Conservation (phyloP, 1,140 invertebrate species). For the Mesaphorura yosii region DNA sequence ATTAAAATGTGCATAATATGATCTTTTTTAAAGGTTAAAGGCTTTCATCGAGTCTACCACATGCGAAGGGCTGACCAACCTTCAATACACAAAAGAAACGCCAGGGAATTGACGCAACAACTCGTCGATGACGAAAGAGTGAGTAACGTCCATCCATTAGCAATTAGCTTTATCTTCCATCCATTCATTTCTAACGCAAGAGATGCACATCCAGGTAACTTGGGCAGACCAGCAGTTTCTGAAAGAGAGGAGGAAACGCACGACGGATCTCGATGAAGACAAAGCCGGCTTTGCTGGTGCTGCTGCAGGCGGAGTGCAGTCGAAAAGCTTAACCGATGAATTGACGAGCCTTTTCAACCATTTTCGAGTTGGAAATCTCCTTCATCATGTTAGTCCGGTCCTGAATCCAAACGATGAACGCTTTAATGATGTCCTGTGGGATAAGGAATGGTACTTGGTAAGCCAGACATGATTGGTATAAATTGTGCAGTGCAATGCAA, state of each 20-base stretch:
- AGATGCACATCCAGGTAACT: conserved; percentile 45
- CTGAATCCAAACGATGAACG: conserved; percentile 12
- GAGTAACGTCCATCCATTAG: conserved; percentile 4
- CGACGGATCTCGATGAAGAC: too few relatives aligned
- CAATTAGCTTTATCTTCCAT: not conserved
- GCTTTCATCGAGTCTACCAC: conserved; percentile 46
- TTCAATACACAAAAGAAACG: conserved; percentile 29
- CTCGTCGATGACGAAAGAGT: conserved; percentile 29
- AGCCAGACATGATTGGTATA: conserved; percentile 35
- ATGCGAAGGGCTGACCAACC: conserved; percentile 40
- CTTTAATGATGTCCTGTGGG: conserved; percentile 79
- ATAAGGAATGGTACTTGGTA: conserved; percentile 86
- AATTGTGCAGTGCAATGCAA: too few relatives aligned
- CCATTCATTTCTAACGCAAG: not conserved
- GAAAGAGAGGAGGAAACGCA: conserved; percentile 48
- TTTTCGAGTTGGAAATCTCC: conserved; percentile 18
- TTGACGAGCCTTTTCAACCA: conserved; percentile 15
- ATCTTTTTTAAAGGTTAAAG: conserved; percentile 37
- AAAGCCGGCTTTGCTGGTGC: too few relatives aligned
- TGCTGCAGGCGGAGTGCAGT: too few relatives aligned
- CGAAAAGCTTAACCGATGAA: conserved; percentile 39
- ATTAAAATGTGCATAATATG: not conserved
- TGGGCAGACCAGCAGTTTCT: conserved; percentile 58
- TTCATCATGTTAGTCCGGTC: conserved; percentile 7
- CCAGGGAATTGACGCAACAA: conserved; percentile 31